Base-by-base conservation (phyloP, 2,113 vertebrate species). In the Ammodramus savannarum region DNA sequence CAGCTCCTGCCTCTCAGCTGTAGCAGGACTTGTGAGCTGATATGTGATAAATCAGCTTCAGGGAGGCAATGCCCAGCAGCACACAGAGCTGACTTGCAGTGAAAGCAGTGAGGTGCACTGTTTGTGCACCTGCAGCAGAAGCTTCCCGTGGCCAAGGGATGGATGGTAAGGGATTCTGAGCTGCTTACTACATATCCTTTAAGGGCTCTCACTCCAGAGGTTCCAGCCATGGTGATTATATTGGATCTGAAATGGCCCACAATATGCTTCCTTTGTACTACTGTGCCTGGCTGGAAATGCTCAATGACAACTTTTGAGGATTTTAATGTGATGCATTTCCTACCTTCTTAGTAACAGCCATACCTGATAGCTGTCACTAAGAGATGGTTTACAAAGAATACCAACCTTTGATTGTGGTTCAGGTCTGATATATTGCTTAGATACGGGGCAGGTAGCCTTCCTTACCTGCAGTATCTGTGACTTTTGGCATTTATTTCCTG, bases 401-500 rank as follows among this genome's bases (percentile, higher is more conserved):
- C 5, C 14, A 83, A 7, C 10, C 12, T 81, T 66, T 1, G 0
- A 32, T 20, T 57, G 29, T 61, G 29, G 54, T 65, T 85, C 19
- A n/a, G 49, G 46, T 65, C 57, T 81, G 41, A 46, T 32, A 58
- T 13, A 69, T 73, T 69, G 9, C 26, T 87, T 17, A 75, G 26
- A 75, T 72, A 59, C 71, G 90, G 61, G 65, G 44, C 38, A 84
- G 58, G 72, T 74, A 89, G 48, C 65, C 44, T 84, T 87, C 65
- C 31, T 73, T 61, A 82, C 67, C 55, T 87, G 49, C 66, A 58
- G 8, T 46, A 58, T 72, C 65, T 82, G 16, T 89, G 83, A 58
- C 62, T 89, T 36, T 31, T 91, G 89, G 62, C 69, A 69, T 95
- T 92, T 68, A 90, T 85, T 91, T 95, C 49, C 67, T 68, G 20